phyloP scores from a whole-genome alignment of 1,140 invertebrate genomes.

The Helicoverpa armigera region DNA sequence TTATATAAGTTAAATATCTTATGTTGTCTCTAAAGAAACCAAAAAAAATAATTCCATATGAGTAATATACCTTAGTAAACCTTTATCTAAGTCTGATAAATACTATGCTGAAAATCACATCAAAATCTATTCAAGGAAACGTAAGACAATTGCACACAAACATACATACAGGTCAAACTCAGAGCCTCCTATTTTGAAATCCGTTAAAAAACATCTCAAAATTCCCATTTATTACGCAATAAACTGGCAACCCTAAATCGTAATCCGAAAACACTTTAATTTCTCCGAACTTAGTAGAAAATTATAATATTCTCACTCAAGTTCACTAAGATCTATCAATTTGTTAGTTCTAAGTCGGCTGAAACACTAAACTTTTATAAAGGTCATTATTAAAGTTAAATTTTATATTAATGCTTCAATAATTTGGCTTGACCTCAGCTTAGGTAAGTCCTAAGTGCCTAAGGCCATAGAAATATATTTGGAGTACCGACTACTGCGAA shows the following conservation, averaged over 20 bases:
- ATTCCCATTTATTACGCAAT: background rate
- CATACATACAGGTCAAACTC: too few species aligned
- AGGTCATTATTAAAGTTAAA: background rate
- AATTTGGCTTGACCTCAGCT: background rate
- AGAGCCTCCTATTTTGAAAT: too few species aligned
- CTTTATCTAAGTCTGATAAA: too few species aligned
- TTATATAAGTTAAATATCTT: too few species aligned
- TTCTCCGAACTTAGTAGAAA: conserved; percentile 16
- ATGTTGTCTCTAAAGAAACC: too few species aligned
- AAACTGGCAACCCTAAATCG: conserved; percentile 9
- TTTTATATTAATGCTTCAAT: background rate
- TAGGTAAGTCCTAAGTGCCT: background rate
- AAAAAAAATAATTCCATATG: too few species aligned
- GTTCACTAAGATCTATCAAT: conserved; percentile 36
- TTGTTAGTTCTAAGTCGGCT: conserved; percentile 35
- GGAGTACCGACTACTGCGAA: background rate
- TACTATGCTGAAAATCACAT: too few species aligned
- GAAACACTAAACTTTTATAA: conserved; percentile 12
- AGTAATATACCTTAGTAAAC: too few species aligned
- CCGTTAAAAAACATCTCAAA: too few species aligned
- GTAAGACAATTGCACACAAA: too few species aligned
- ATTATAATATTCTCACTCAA: conserved; percentile 44
- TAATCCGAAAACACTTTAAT: conserved; percentile 33
- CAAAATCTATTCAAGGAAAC: too few species aligned
- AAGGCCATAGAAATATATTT: background rate